Evolutionary conservation across 2,113 vertebrate genomes (phyloP).

Genomic region (Lichenostomus cassidix): DNA sequence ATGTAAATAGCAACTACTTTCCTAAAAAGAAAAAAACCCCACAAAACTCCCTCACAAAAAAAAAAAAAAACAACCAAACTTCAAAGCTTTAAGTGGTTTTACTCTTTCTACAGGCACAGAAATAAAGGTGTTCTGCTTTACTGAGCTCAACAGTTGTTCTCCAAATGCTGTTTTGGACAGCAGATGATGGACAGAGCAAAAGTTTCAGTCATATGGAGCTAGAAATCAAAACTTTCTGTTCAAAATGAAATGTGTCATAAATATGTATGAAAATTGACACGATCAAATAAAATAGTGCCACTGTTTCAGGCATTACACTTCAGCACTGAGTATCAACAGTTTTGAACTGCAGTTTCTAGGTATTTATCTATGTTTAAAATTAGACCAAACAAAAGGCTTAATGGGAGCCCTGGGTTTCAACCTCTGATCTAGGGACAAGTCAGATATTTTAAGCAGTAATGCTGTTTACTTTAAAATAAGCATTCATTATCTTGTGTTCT

Average conservation of each 20-base stretch:
- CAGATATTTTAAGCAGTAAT: background rate
- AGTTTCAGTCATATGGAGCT: background rate
- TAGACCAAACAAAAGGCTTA: background rate
- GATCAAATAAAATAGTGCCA: background rate
- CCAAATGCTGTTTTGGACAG: background rate
- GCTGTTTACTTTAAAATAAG: background rate
- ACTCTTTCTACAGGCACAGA: background rate
- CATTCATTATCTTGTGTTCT: background rate
- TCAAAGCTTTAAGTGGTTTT: background rate
- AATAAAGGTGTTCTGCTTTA: background rate
- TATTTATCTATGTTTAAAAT: background rate
- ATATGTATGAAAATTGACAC: background rate
- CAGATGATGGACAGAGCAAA: background rate
- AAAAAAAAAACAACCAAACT: fast-evolving
- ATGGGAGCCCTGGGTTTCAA: background rate
- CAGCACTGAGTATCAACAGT: background rate
- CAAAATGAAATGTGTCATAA: background rate
- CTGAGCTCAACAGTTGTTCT: background rate
- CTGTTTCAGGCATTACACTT: background rate
- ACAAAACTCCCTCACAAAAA: background rate
- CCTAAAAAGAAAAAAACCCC: background rate
- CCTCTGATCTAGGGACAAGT: background rate
- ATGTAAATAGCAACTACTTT: background rate
- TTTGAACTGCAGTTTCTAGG: background rate
- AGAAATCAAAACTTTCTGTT: background rate